Conservation (phyloP, 1,140 invertebrate genomes). For the Papilio machaon region DNA sequence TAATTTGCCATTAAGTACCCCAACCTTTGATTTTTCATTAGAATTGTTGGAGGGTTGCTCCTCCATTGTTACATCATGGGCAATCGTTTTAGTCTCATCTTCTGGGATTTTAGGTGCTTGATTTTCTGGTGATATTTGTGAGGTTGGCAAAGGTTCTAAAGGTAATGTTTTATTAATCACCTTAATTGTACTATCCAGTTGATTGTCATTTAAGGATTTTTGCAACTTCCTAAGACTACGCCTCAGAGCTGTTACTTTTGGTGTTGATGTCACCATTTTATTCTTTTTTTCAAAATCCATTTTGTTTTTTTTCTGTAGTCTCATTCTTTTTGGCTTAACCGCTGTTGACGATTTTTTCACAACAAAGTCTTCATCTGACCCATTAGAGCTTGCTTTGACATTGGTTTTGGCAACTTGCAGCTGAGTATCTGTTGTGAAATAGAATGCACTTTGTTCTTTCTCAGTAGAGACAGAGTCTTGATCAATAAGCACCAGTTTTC, state of each 20-base stretch:
- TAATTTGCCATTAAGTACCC: slow-evolving; percentile 62
- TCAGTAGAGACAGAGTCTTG: slow-evolving; percentile 63
- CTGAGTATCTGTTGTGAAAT: slow-evolving; percentile 60
- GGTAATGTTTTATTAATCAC: slow-evolving; percentile 47
- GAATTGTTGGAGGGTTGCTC: slow-evolving; percentile 28
- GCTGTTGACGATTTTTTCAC: slow-evolving; percentile 61
- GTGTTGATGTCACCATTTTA: slow-evolving; percentile 70
- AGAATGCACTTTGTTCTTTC: slow-evolving; percentile 68
- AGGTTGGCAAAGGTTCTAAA: not conserved
- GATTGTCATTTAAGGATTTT: slow-evolving; percentile 54
- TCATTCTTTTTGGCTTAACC: slow-evolving; percentile 58
- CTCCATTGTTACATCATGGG: slow-evolving; percentile 40
- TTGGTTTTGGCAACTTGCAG: slow-evolving; percentile 50
- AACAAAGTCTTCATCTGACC: slow-evolving; percentile 68
- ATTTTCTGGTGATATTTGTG: slow-evolving; percentile 30
- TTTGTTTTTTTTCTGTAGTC: slow-evolving; percentile 56
- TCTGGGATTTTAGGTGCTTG: slow-evolving; percentile 43
- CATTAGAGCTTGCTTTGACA: slow-evolving; percentile 56
- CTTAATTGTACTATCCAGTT: slow-evolving; percentile 64
- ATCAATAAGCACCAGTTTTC: slow-evolving; percentile 64
- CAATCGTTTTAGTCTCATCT: slow-evolving; percentile 45
- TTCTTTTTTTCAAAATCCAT: slow-evolving; percentile 61
- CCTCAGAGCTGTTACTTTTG: slow-evolving; percentile 60
- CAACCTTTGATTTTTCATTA: slow-evolving; percentile 51
- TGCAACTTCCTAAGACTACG: slow-evolving; percentile 64